Evolutionary conservation across 2,113 vertebrate species (phyloP).

Genomic region (Cheilinus undulatus): DNA sequence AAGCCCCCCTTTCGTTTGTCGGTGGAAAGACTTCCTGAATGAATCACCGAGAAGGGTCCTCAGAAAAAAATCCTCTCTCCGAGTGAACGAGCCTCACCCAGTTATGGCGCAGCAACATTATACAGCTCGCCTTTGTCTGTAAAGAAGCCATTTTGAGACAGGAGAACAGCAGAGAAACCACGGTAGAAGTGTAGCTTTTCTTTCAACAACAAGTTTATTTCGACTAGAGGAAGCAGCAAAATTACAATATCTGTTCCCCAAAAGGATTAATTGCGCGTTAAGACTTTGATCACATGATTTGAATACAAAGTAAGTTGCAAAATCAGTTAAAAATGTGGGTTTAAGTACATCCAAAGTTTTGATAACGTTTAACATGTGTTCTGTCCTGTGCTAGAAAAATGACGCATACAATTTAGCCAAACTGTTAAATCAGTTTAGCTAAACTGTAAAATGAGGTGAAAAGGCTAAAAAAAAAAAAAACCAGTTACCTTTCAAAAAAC

Average conservation of each 20-base stretch:
- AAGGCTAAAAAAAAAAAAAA: slow-evolving; percentile 74
- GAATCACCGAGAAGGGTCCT: slow-evolving; percentile 30
- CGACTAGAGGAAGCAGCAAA: slow-evolving; percentile 70
- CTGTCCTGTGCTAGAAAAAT: too few species aligned
- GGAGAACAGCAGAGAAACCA: slow-evolving; percentile 80
- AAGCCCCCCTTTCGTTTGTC: not conserved
- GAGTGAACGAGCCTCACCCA: slow-evolving; percentile 77
- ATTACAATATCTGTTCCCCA: slow-evolving; percentile 68
- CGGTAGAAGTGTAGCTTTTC: slow-evolving; percentile 64
- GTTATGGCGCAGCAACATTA: slow-evolving; percentile 83
- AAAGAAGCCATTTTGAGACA: slow-evolving; percentile 86
- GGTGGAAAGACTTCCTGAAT: slow-evolving; percentile 5
- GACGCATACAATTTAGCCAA: too few species aligned
- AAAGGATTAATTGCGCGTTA: slow-evolving; percentile 61
- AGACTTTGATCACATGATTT: slow-evolving; percentile 79
- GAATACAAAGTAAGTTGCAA: slow-evolving; percentile 75
- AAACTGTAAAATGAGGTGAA: slow-evolving; percentile 46
- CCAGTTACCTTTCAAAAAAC: slow-evolving; percentile 78
- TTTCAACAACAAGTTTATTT: slow-evolving; percentile 62
- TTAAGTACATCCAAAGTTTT: too few species aligned
- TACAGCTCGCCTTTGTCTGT: slow-evolving; percentile 80
- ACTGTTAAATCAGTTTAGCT: too few species aligned
- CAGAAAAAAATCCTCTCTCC: not conserved
- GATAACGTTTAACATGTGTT: slow-evolving; percentile 36
- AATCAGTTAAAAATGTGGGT: slow-evolving; percentile 55